Conservation (phyloP, 2,888 invertebrate species). For the Thecophora atra region DNA sequence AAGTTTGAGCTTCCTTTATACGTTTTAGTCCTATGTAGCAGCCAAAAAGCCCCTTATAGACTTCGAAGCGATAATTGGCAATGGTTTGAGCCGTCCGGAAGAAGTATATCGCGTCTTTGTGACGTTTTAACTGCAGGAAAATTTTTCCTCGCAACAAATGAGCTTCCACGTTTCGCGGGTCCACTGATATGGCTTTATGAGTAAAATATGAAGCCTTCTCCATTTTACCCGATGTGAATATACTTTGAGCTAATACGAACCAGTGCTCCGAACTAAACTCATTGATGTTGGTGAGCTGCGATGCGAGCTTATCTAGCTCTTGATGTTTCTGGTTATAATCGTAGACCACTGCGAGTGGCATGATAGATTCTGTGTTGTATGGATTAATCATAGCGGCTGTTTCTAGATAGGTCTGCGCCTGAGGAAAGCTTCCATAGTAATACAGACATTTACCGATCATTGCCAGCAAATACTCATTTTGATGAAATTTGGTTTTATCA, state of each 20-base stretch:
- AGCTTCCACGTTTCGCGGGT: slow-evolving; percentile 77
- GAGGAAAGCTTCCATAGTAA: slow-evolving; percentile 75
- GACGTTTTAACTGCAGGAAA: slow-evolving; percentile 56
- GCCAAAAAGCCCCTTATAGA: slow-evolving; percentile 81
- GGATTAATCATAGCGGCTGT: slow-evolving; percentile 69
- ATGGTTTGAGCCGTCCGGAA: slow-evolving; percentile 57
- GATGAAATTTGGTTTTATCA: slow-evolving; percentile 72
- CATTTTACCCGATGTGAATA: slow-evolving; percentile 70
- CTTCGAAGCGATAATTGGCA: slow-evolving; percentile 69
- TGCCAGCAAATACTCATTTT: slow-evolving; percentile 74
- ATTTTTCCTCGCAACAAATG: slow-evolving; percentile 73
- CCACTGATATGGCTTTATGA: slow-evolving; percentile 75
- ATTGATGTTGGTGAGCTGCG: slow-evolving; percentile 58
- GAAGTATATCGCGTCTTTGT: slow-evolving; percentile 57
- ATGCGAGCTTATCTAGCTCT: slow-evolving; percentile 73
- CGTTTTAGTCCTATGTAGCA: slow-evolving; percentile 76
- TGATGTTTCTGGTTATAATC: slow-evolving; percentile 70
- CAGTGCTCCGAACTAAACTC: slow-evolving; percentile 76
- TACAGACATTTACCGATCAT: slow-evolving; percentile 79
- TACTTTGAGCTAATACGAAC: slow-evolving; percentile 79
- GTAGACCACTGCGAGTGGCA: slow-evolving; percentile 72
- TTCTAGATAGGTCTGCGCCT: slow-evolving; percentile 68
- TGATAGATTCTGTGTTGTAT: slow-evolving; percentile 71
- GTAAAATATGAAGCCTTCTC: slow-evolving; percentile 78
- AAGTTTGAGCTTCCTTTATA: slow-evolving; percentile 76